phyloP scores from a whole-genome alignment of 1,140 invertebrate genomes.

The Drosophila bifasciata region DNA sequence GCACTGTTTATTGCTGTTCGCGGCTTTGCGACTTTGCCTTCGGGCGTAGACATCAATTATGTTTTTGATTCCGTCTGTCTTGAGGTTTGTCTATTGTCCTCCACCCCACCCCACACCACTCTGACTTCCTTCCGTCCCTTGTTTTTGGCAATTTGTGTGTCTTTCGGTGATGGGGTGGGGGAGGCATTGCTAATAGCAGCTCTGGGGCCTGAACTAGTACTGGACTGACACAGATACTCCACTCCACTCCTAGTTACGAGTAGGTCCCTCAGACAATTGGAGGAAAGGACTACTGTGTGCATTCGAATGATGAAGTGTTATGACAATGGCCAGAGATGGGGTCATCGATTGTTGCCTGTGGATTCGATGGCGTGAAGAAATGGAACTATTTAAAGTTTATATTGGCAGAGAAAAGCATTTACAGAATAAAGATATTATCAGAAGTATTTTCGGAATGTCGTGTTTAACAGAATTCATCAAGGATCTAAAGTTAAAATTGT shows the following conservation, averaged over 20 bases:
- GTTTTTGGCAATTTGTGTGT: background rate
- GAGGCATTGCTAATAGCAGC: constrained; percentile 10
- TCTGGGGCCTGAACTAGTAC: background rate
- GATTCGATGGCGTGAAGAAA: background rate
- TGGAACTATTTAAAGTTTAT: too few relatives aligned
- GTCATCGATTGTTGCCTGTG: background rate
- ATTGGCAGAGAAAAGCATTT: too few relatives aligned
- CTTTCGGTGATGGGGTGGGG: constrained; percentile 18
- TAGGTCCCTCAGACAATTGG: too few relatives aligned
- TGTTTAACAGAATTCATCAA: too few relatives aligned
- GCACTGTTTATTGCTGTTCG: constrained; percentile 66
- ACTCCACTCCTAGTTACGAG: too few relatives aligned
- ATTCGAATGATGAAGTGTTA: constrained; percentile 12
- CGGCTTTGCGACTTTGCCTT: constrained; percentile 47
- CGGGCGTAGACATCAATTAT: constrained; percentile 65
- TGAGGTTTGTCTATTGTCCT: constrained; percentile 28
- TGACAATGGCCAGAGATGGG: background rate
- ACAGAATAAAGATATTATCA: too few relatives aligned
- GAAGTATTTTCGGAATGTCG: too few relatives aligned
- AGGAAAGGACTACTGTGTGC: constrained; percentile 1
- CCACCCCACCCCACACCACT: background rate
- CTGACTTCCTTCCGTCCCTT: background rate
- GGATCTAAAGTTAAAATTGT: too few relatives aligned
- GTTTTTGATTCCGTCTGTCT: constrained; percentile 64
- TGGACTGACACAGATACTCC: constrained; percentile 16